phyloP scores from a whole-genome alignment of 1,140 invertebrate genomes.

The Dufourea novaeangliae region DNA sequence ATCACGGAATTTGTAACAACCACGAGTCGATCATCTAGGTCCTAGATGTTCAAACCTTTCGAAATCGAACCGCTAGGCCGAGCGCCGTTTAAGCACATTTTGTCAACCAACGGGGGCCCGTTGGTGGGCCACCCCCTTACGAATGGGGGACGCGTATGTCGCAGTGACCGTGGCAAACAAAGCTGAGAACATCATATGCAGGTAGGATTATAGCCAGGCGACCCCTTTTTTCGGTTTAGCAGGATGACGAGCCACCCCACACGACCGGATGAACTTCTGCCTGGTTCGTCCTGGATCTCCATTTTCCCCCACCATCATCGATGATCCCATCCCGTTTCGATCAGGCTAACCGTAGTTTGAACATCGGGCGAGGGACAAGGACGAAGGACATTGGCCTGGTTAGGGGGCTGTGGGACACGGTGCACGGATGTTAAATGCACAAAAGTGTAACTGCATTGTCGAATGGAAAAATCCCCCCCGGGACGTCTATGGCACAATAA shows the following conservation, averaged over 20 bases:
- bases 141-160: conserved; percentile 56
- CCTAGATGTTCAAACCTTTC: no score
- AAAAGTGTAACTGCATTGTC: conserved; percentile 81
- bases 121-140: background rate
- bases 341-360: conserved; percentile 17
- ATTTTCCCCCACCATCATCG: background rate
- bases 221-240: conserved; percentile 76
- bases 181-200: conserved; percentile 79
- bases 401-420: conserved; percentile 56
- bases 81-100: conserved; percentile 64
- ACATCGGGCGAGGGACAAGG: background rate
- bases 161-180: conserved; percentile 62
- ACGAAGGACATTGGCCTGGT: background rate
- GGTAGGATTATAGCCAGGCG: conserved; percentile 80
- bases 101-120: conserved; percentile 31
- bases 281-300: conserved; percentile 40
- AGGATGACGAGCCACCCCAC: conserved; percentile 66
- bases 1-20: no score
- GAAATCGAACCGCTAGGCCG: background rate
- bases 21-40: no score
- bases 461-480: conserved; percentile 79
- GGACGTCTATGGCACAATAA: conserved; percentile 82
- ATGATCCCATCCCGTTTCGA: conserved; percentile 25
- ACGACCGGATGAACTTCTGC: conserved; percentile 28
- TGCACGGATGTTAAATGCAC: conserved; percentile 79